Conservation (phyloP, 2,797 vertebrate genomes). For the Helicolenus hilgendorfi region DNA sequence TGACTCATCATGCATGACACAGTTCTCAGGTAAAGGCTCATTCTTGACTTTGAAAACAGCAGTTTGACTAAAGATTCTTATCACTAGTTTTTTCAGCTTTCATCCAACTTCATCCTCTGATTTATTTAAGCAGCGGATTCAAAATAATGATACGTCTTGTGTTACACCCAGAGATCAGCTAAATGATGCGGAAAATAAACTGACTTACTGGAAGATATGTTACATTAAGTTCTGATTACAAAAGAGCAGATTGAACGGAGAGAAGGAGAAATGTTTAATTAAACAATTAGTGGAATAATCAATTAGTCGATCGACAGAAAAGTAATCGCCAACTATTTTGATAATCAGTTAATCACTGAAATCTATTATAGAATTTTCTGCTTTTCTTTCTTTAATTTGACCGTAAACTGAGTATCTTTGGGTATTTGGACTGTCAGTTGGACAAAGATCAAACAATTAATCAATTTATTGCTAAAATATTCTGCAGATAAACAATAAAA, state of each 20-base stretch:
- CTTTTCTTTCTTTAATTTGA: not conserved
- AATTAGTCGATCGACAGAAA: not conserved
- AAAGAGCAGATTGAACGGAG: not conserved
- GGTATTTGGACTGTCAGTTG: not conserved
- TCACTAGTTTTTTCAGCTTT: too few species aligned
- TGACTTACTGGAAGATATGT: not conserved
- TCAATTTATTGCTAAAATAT: rapidly evolving
- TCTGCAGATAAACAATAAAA: not conserved
- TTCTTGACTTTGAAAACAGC: too few species aligned
- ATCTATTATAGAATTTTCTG: not conserved
- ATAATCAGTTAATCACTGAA: not conserved
- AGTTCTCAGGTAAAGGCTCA: too few species aligned
- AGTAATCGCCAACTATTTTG: not conserved
- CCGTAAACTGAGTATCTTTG: not conserved
- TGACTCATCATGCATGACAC: too few species aligned
- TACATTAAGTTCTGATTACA: not conserved
- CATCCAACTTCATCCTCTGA: too few species aligned
- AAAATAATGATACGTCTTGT: too few species aligned
- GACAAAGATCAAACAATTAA: not conserved
- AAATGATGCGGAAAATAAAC: not conserved
- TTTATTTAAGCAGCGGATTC: too few species aligned
- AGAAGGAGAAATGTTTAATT: not conserved
- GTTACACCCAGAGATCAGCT: too few species aligned
- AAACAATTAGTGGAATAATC: not conserved
- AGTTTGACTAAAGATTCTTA: too few species aligned